Evolutionary conservation across 2,888 invertebrate genomes (phyloP), one percentile per base, ranked within the genome.

Genomic region (Bembecia ichneumoniformis): DNA sequence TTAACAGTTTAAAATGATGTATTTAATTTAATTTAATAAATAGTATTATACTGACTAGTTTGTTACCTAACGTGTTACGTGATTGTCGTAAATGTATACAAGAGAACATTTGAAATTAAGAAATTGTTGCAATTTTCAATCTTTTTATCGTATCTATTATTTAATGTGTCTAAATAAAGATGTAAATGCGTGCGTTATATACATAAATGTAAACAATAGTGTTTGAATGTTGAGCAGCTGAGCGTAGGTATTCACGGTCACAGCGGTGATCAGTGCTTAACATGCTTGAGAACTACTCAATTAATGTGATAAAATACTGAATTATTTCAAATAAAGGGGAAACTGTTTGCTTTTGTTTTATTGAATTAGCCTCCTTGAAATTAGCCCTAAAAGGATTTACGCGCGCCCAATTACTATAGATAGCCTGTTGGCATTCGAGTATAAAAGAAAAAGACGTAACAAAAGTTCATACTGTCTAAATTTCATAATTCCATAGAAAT

Each of bases 251-350:
- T 44, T 16, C 13, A 44, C 14, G 10, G 44, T 40, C 14, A 14
- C 28, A 20, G 46, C 34, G 5, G 28, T 28, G 28, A 46, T 16
- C 14, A 46, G 34, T 46, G 79, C 78, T 78, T 79, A 74, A 71
- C 77, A 71, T 73, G 79, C 80, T 82, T 71, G 69, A 74, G 66
- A 78, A 76, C 74, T 80, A 80, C 80, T 71, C 70, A 82, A 72
- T 13, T 40, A 40, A 78, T 82, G 84, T 84, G 83, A 83, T 84
- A 83, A 75, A 74, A 74, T 63, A 74, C 80, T 74, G 77, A 66
- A 78, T 71, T 77, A 82, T 80, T 81, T 80, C 74, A 75, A 83
- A 81, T 82, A 83, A 83, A 82, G 63, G 72, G 71, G 68, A 78
- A 82, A 77, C 74, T 76, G 74, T 81, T 44, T 16, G 16, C 1